Evolutionary conservation across 2,113 vertebrate species (phyloP).

Genomic region (Pteronura brasiliensis): DNA sequence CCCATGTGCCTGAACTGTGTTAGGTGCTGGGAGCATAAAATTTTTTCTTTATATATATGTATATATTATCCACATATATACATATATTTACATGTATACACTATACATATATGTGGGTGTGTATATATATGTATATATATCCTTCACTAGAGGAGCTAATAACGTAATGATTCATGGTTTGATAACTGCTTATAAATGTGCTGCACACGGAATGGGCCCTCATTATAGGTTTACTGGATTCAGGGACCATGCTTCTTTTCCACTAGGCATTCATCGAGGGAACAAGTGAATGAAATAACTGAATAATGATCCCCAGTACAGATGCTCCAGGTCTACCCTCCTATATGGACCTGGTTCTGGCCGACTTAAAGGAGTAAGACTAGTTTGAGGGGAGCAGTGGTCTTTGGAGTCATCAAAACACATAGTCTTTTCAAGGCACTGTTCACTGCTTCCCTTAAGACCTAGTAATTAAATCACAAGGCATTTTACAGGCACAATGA

Average conservation of each 20-base stretch:
- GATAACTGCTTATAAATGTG: constrained; percentile 42
- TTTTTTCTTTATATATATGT: background rate
- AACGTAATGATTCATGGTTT: constrained; percentile 41
- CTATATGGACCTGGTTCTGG: background rate
- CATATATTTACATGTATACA: background rate
- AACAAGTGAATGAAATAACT: constrained; percentile 1
- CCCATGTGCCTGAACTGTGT: background rate
- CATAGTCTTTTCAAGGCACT: background rate
- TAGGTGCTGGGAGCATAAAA: background rate
- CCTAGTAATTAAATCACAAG: constrained; percentile 14
- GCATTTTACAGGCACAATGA: background rate
- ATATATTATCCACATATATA: background rate
- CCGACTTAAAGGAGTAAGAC: background rate
- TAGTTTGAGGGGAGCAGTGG: background rate
- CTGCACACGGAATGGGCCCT: constrained; percentile 39
- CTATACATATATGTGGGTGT: background rate
- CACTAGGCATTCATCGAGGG: background rate
- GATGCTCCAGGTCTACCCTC: background rate
- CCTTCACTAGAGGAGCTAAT: constrained; percentile 32
- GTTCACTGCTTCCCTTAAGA: background rate
- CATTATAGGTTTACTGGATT: constrained; percentile 33
- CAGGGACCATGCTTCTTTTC: constrained; percentile 27
- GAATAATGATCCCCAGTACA: background rate
- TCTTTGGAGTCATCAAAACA: constrained; percentile 16
- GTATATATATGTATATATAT: background rate